These are phyloP conservation scores for Chaetodon auriga DNA, from an alignment of 2,113 vertebrate species.

Conservation along the genomic window DNA sequence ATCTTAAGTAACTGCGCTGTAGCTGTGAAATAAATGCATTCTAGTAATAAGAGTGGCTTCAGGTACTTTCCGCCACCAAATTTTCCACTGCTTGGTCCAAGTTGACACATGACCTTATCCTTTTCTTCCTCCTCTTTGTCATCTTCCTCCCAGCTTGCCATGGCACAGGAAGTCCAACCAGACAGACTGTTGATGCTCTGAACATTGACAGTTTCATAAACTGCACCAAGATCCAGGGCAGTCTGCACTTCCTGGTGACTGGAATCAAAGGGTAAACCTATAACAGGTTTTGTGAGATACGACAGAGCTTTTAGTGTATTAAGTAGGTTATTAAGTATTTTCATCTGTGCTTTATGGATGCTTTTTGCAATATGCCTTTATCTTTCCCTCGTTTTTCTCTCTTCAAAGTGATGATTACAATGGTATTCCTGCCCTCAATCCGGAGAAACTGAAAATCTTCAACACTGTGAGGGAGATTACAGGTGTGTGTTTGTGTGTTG, in stretches of 20 bases:
- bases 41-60: too few relatives aligned
- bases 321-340: neutral
- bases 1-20: neutral
- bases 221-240: constrained; percentile 95
- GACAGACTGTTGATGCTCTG: constrained; percentile 89
- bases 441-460: constrained; percentile 93
- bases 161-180: constrained; percentile 85
- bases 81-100: neutral
- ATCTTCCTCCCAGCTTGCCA: constrained; percentile 83
- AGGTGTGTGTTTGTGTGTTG: constrained; percentile 70
- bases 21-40: neutral
- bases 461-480: constrained; percentile 93
- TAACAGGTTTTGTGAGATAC: too few relatives aligned
- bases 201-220: constrained; percentile 95
- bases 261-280: constrained; percentile 90
- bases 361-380: neutral
- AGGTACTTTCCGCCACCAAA: neutral
- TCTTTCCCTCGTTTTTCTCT: neutral
- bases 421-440: constrained; percentile 86
- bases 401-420: constrained; percentile 84
- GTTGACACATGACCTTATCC: neutral
- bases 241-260: constrained; percentile 92
- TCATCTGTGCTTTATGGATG: neutral
- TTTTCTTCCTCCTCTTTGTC: neutral
- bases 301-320: neutral